Percentiles rank a stretch among this genome's conserved stretches.
Conservation (phyloP, 2,888 invertebrate species). For the Lissonota sp. region DNA sequence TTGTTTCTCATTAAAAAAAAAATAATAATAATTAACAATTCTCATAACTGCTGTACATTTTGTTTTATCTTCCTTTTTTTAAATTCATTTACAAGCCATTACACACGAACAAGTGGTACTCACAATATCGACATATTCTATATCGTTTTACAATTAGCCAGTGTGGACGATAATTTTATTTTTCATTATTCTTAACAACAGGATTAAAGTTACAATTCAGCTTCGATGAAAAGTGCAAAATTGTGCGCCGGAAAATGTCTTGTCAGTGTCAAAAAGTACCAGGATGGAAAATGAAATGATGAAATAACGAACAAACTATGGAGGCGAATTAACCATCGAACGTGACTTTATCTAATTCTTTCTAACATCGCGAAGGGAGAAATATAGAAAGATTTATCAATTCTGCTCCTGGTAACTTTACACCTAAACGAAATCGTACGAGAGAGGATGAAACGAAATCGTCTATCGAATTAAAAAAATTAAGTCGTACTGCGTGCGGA, state of each 20-base stretch:
- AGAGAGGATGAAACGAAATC: too few species aligned
- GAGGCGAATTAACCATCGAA: conserved; percentile 43
- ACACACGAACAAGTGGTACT: conserved; percentile 53
- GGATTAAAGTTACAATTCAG: conserved; percentile 35
- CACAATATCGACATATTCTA: conserved; percentile 48
- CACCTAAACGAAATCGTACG: too few species aligned
- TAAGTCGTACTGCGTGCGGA: conserved; percentile 45
- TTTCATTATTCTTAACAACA: conserved; percentile 27
- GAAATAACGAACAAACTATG: neutral
- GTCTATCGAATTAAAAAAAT: conserved; percentile 19
- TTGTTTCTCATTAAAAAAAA: neutral
- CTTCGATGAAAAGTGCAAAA: conserved; percentile 1
- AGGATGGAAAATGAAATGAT: neutral
- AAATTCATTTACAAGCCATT: conserved; percentile 64
- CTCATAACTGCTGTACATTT: conserved; percentile 56
- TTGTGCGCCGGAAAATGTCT: conserved; percentile 12
- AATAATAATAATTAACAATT: conserved; percentile 8
- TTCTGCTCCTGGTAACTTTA: conserved; percentile 16
- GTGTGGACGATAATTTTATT: conserved; percentile 24
- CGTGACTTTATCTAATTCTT: conserved; percentile 72
- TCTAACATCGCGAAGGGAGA: conserved; percentile 68
- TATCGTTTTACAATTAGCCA: conserved; percentile 28
- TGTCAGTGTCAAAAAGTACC: neutral
- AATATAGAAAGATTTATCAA: conserved; percentile 63
- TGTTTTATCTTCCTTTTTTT: neutral